Evolutionary conservation across 2,797 vertebrate genomes (phyloP).

Genomic region (Megaceryle alcyon): DNA sequence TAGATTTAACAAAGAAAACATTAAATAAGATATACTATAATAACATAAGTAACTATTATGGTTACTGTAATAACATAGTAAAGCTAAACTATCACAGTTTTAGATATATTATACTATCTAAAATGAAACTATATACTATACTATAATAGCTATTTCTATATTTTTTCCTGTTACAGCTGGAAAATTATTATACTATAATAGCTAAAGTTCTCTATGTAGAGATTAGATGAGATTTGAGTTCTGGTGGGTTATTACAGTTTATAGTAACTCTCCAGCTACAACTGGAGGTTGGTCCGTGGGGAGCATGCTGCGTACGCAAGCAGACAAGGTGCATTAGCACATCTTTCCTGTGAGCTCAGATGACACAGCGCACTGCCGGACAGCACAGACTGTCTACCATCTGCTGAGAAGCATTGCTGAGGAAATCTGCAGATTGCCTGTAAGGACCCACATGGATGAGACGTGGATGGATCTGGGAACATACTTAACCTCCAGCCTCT

Average conservation of each 20-base stretch:
- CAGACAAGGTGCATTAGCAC: neutral
- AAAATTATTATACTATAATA: neutral
- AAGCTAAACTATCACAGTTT: too few species aligned
- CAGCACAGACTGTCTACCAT: neutral
- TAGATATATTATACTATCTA: too few species aligned
- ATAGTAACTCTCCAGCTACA: neutral
- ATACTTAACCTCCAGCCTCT: neutral
- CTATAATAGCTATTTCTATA: neutral
- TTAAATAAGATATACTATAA: neutral
- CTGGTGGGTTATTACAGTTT: neutral
- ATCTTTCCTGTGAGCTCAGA: accelerated
- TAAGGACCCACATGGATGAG: neutral
- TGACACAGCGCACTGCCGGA: neutral
- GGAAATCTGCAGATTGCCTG: neutral
- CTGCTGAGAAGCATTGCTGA: neutral
- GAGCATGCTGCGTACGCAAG: neutral
- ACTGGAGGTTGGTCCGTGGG: neutral
- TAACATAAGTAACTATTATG: neutral
- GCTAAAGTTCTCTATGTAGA: neutral
- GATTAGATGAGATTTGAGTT: neutral
- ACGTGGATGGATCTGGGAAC: neutral
- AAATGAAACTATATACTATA: neutral
- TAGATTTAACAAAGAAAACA: neutral
- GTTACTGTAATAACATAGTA: neutral
- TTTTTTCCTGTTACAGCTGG: neutral